phyloP scores from a whole-genome alignment of 2,888 invertebrate species.

The Clusia tigrina region DNA sequence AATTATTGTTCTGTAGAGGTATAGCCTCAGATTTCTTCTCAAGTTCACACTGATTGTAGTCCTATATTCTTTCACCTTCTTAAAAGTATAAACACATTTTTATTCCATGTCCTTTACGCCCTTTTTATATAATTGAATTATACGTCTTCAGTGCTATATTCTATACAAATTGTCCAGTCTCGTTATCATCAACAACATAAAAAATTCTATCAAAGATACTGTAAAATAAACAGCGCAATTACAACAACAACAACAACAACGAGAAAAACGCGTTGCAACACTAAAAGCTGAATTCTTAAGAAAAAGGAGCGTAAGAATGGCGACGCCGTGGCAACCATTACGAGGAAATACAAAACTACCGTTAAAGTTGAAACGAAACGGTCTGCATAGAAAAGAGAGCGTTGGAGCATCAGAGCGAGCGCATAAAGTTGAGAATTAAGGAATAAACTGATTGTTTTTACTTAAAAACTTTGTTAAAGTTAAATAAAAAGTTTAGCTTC shows the following conservation, averaged over 20 bases:
- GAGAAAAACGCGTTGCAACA: not conserved
- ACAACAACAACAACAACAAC: not conserved
- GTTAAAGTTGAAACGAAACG: not conserved
- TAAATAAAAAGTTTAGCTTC: slow-evolving; percentile 4
- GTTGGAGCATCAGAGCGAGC: not conserved
- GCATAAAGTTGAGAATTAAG: slow-evolving; percentile 4
- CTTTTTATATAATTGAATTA: too few relatives aligned
- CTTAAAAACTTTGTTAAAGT: not conserved
- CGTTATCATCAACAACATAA: too few relatives aligned
- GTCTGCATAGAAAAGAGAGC: not conserved
- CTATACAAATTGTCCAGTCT: too few relatives aligned
- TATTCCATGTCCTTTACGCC: too few relatives aligned
- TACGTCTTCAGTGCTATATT: too few relatives aligned
- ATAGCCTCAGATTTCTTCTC: too few relatives aligned
- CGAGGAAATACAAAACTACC: not conserved
- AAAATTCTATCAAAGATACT: too few relatives aligned
- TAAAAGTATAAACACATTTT: too few relatives aligned
- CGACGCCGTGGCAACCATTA: not conserved
- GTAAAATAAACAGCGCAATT: too few relatives aligned
- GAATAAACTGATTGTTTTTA: slow-evolving; percentile 4
- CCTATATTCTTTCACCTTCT: too few relatives aligned
- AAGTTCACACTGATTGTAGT: too few relatives aligned
- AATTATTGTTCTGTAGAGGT: too few relatives aligned
- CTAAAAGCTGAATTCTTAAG: not conserved
- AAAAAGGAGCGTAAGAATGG: not conserved